phyloP scores from a whole-genome alignment of 2,888 invertebrate genomes.

The Trachelus stipa region DNA sequence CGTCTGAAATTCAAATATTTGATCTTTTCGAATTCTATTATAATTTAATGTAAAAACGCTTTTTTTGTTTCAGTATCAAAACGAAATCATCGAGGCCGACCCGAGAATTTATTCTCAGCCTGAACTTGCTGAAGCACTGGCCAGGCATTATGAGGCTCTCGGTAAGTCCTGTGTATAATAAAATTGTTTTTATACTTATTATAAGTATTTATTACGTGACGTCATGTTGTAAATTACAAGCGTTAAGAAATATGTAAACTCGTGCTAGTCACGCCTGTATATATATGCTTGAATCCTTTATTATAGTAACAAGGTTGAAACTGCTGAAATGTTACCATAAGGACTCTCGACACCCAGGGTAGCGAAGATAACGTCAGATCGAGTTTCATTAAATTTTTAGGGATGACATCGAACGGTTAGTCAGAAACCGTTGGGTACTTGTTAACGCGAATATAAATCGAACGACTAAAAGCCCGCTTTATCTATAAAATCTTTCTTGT shows the following conservation, averaged over 20 bases:
- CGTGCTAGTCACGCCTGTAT: not conserved
- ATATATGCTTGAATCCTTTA: not conserved
- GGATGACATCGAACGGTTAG: not conserved
- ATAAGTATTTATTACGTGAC: not conserved
- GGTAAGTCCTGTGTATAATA: conserved; percentile 27
- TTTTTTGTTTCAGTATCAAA: conserved; percentile 16
- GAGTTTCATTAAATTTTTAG: not conserved
- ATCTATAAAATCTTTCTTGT: not conserved
- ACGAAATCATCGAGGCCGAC: conserved; percentile 18
- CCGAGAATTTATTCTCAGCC: conserved; percentile 29
- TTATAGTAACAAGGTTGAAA: not conserved
- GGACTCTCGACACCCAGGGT: not conserved
- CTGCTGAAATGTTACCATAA: not conserved
- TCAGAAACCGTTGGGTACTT: not conserved
- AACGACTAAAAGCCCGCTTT: not conserved
- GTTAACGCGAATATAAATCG: not conserved
- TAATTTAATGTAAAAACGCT: no score
- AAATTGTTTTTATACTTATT: not conserved
- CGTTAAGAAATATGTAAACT: not conserved
- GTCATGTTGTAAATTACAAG: not conserved
- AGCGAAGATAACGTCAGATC: not conserved
- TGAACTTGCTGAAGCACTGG: conserved; percentile 34
- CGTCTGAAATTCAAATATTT: not conserved
- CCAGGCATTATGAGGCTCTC: conserved; percentile 33
- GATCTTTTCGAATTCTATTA: not conserved